These are phyloP conservation scores for Patagioenas fasciata DNA, from an alignment of 2,113 vertebrate genomes.

Conservation along the genomic window DNA sequence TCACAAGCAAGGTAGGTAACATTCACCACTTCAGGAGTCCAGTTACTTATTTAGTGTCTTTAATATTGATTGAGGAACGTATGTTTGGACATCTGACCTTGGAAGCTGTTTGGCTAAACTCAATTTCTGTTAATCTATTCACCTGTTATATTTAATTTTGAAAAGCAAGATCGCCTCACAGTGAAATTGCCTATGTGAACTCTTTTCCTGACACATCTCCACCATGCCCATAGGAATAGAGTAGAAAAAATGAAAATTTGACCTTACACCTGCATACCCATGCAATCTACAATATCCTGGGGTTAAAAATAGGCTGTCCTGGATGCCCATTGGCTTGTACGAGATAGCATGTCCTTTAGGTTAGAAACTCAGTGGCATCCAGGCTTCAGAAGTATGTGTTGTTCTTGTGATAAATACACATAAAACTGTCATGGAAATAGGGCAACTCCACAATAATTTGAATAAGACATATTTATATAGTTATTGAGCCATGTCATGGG, in stretches of 20 bases:
- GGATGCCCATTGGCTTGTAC: background rate
- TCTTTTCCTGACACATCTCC: background rate
- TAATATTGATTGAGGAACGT: background rate
- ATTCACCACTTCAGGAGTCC: background rate
- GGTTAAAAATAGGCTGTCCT: background rate
- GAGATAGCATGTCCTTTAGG: background rate
- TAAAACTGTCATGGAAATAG: background rate
- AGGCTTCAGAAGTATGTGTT: background rate
- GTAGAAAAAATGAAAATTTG: background rate
- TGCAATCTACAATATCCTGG: background rate
- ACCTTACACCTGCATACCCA: background rate
- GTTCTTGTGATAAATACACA: background rate
- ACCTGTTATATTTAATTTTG: background rate
- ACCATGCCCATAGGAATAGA: background rate
- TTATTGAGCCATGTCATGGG: background rate
- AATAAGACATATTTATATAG: background rate
- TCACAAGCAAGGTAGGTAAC: background rate
- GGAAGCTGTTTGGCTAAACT: background rate
- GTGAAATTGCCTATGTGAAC: background rate
- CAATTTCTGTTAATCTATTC: background rate
- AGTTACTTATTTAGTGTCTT: background rate
- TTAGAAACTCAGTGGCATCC: background rate
- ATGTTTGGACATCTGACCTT: background rate
- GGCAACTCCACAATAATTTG: background rate
- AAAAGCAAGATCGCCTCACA: background rate